Evolutionary conservation across 2,888 invertebrate genomes (phyloP).

Genomic region (Pachymerium ferrugineum): DNA sequence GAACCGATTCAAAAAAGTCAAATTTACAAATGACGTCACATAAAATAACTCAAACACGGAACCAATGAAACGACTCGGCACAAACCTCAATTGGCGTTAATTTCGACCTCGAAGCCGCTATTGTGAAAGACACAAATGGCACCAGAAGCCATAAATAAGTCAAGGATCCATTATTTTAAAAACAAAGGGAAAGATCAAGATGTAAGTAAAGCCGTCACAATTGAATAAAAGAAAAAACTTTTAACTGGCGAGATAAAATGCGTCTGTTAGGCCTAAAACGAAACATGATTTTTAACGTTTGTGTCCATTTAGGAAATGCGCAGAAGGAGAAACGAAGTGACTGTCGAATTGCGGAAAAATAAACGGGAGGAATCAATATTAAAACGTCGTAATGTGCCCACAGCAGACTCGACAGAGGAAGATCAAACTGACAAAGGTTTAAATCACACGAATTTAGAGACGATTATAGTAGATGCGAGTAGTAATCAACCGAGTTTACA

Average conservation of each 20-base stretch:
- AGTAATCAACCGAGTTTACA: constrained; percentile 61
- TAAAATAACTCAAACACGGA: too few species aligned
- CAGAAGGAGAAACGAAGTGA: constrained; percentile 78
- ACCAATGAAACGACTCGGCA: too few species aligned
- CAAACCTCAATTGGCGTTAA: too few species aligned
- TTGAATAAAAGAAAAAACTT: neutral
- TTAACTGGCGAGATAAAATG: neutral
- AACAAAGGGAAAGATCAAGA: constrained; percentile 68
- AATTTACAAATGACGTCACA: too few species aligned
- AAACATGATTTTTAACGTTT: neutral
- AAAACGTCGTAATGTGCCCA: constrained; percentile 74
- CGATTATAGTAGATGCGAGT: constrained; percentile 55
- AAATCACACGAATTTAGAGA: neutral
- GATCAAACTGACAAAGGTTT: neutral
- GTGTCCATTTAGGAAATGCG: constrained; percentile 69
- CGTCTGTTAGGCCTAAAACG: too few species aligned
- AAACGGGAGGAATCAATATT: constrained; percentile 88
- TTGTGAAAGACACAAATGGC: too few species aligned
- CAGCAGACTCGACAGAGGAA: constrained; percentile 45
- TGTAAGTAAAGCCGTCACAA: constrained; percentile 53
- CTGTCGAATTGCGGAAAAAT: constrained; percentile 84
- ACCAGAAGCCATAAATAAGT: too few species aligned
- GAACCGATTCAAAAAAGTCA: too few species aligned
- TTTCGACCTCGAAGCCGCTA: too few species aligned
- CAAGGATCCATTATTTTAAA: constrained; percentile 66